These are phyloP conservation scores for Oenanthe melanoleuca DNA, from an alignment of 2,113 vertebrate species.

Conservation along the genomic window DNA sequence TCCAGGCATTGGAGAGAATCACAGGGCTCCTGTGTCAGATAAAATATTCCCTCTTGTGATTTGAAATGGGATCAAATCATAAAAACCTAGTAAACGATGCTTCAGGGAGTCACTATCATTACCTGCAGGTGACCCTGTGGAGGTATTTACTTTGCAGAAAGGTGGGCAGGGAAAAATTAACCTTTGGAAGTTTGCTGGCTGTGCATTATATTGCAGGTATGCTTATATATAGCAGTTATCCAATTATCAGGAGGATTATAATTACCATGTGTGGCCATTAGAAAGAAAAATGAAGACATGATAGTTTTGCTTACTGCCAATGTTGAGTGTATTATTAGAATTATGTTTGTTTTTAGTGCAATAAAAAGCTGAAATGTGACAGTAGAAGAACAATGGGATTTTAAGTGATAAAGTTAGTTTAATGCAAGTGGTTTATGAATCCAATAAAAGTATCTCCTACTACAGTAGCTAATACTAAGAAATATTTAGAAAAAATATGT, in stretches of 20 bases:
- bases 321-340: not conserved
- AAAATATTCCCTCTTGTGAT: not conserved
- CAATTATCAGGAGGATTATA: not conserved
- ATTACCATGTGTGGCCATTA: not conserved
- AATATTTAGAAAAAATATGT: not conserved
- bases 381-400: not conserved
- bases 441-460: not conserved
- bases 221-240: not conserved
- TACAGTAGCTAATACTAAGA: not conserved
- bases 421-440: not conserved
- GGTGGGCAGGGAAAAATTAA: conserved; percentile 14
- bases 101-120: not conserved
- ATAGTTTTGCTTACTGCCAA: conserved; percentile 11
- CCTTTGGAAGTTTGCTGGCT: not conserved
- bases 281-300: not conserved
- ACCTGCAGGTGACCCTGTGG: not conserved
- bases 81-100: not conserved
- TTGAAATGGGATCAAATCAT: not conserved
- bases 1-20: not conserved
- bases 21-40: not conserved
- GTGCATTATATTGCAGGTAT: not conserved
- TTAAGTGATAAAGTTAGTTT: not conserved
- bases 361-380: not conserved
- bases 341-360: not conserved
- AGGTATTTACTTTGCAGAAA: conserved; percentile 15